These are phyloP conservation scores for Aldabrachelys gigantea DNA, from an alignment of 2,113 vertebrate species.

Conservation along the genomic window DNA sequence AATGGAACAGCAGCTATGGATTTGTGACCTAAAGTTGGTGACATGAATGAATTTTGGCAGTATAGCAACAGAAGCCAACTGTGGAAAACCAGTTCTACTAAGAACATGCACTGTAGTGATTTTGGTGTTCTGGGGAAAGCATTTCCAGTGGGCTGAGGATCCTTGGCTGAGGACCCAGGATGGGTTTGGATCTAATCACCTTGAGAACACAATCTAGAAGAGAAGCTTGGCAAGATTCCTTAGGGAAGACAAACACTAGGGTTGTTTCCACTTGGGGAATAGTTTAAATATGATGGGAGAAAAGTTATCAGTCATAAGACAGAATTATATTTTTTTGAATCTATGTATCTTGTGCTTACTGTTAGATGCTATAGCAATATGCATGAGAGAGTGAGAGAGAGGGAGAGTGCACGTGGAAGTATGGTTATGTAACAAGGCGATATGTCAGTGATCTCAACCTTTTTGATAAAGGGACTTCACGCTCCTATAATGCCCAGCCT, in stretches of 20 bases:
- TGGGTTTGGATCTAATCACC: background rate
- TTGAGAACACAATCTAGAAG: background rate
- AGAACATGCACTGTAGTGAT: fast-evolving
- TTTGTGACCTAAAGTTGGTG: background rate
- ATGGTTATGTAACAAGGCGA: background rate
- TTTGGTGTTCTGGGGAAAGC: background rate
- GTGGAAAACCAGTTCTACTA: background rate
- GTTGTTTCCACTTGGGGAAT: background rate
- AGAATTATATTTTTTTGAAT: background rate
- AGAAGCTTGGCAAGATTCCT: background rate
- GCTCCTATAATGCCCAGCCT: background rate
- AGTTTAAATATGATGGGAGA: background rate
- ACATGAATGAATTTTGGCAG: slow-evolving; percentile 14
- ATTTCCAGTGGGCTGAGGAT: background rate
- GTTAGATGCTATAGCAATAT: background rate
- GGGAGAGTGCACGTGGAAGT: background rate
- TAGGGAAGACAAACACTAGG: background rate
- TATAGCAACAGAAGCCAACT: slow-evolving; percentile 1
- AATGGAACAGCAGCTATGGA: background rate
- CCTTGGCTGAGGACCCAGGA: background rate
- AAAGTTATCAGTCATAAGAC: background rate
- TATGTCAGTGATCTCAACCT: background rate
- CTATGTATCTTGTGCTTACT: background rate
- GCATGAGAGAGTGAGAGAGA: background rate
- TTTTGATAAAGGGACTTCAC: background rate